phyloP scores from a whole-genome alignment of 2,113 vertebrate species.

The Engystomops pustulosus region DNA sequence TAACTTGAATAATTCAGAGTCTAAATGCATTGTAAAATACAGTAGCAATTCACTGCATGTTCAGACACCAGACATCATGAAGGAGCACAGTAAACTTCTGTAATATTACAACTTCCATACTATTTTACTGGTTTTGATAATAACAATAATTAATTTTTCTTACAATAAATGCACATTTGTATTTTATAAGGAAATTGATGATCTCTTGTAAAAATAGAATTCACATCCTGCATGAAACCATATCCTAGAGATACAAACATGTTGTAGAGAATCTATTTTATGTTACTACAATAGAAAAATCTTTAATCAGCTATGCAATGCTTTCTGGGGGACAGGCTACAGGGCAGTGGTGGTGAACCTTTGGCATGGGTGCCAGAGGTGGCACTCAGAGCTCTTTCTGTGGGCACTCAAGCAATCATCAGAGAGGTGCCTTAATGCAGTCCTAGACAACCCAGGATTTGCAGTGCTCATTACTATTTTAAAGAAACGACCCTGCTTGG shows the following conservation, averaged over 20 bases:
- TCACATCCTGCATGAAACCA: not conserved
- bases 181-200: no score
- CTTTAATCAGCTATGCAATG: no score
- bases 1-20: not conserved
- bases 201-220: not conserved
- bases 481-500: no score
- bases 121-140: not conserved
- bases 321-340: no score
- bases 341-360: no score
- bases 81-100: not conserved
- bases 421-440: no score
- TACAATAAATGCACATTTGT: not conserved
- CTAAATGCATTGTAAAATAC: not conserved
- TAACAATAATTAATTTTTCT: not conserved
- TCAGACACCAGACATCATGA: constrained; percentile 26
- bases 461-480: no score
- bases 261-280: not conserved
- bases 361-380: no score
- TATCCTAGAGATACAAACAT: not conserved
- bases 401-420: no score
- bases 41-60: constrained; percentile 9
- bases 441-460: no score
- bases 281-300: no score
- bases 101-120: not conserved
- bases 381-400: no score